Conservation (phyloP, 2,888 invertebrate genomes). For the Heteropelma amictum region DNA sequence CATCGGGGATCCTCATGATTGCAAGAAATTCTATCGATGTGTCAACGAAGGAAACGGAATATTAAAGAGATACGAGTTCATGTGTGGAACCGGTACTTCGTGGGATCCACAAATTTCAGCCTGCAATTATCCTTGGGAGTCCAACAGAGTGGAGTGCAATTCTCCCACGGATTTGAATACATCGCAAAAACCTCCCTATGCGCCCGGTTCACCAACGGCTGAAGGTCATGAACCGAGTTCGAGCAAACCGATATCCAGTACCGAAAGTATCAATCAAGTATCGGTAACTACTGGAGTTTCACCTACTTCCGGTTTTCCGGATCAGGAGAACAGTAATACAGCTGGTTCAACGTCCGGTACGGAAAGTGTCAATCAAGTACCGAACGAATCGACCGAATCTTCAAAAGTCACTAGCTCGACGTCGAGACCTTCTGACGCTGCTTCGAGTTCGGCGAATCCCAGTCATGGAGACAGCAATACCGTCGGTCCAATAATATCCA, state of each 20-base stretch:
- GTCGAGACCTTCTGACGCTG: not conserved
- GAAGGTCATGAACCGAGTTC: no score
- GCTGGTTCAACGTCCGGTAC: not conserved
- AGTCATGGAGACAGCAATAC: not conserved
- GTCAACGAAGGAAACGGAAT: slow-evolving; percentile 76
- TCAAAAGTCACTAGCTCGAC: no score
- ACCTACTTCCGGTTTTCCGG: not conserved
- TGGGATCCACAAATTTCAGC: slow-evolving; percentile 81
- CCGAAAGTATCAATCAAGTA: no score
- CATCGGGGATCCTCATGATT: slow-evolving; percentile 75
- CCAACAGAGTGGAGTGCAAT: slow-evolving; percentile 52
- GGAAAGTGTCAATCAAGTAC: no score
- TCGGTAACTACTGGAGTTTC: not conserved
- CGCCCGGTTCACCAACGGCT: no score
- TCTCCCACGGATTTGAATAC: no score
- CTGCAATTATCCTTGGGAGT: slow-evolving; percentile 80
- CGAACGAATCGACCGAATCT: no score
- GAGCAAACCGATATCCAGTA: no score
- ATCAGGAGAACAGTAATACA: not conserved
- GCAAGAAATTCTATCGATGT: slow-evolving; percentile 77
- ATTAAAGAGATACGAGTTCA: slow-evolving; percentile 79
- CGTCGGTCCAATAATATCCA: no score
- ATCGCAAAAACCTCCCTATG: no score
- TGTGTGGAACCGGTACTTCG: slow-evolving; percentile 80
- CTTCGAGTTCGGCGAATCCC: not conserved